Conservation (phyloP, 2,113 vertebrate genomes). For the Hylia prasina region DNA sequence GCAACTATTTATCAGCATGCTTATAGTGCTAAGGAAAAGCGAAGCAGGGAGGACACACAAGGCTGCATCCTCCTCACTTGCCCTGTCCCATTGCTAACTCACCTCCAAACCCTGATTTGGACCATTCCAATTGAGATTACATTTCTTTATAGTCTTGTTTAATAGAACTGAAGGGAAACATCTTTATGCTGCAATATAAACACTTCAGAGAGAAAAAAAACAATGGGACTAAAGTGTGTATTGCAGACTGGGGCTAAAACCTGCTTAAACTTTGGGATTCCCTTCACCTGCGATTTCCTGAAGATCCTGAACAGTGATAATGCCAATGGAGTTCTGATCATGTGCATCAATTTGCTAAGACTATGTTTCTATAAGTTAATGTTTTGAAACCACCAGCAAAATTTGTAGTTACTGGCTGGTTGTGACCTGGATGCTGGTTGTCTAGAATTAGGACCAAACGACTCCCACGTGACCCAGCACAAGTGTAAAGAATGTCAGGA, state of each 20-base stretch:
- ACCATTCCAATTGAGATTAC: background rate
- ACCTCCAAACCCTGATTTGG: background rate
- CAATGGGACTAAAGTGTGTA: background rate
- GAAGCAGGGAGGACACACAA: background rate
- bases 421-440: background rate
- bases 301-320: background rate
- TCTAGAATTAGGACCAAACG: background rate
- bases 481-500: fast-evolving
- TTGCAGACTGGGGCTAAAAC: background rate
- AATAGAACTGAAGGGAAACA: background rate
- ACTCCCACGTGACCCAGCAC: background rate
- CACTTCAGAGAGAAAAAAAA: background rate
- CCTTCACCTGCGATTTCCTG: background rate
- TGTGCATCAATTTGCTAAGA: background rate
- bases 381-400: background rate
- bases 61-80: background rate
- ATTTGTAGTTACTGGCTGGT: background rate
- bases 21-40: background rate
- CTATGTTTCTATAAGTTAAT: background rate
- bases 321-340: background rate
- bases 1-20: background rate
- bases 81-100: background rate
- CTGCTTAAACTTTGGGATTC: background rate
- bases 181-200: background rate
- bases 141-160: background rate